These are phyloP conservation scores for Aphaenogaster ashmeadi DNA, from an alignment of 1,140 invertebrate genomes.

Conservation along the genomic window DNA sequence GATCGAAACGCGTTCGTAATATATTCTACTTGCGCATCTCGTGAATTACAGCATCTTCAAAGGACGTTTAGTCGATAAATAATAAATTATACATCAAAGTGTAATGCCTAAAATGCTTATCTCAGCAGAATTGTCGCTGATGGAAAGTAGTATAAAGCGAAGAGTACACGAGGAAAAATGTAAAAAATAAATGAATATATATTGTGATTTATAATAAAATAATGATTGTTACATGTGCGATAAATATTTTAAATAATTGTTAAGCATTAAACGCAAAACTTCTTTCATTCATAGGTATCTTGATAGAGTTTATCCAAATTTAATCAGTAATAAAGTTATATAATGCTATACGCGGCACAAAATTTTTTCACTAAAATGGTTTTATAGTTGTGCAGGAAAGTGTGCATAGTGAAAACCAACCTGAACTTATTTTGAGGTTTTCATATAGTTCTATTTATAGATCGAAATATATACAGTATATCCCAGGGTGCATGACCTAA, in stretches of 20 bases:
- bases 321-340: not conserved
- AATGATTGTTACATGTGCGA: not conserved
- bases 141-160: conserved; percentile 4
- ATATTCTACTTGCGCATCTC: not conserved
- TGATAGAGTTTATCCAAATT: not conserved
- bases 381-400: conserved; percentile 7
- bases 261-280: not conserved
- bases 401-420: not conserved
- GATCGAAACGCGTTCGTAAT: conserved; percentile 78
- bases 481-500: not conserved
- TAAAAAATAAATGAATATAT: conserved; percentile 50
- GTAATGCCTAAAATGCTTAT: conserved; percentile 21
- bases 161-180: conserved; percentile 3
- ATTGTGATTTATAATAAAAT: conserved; percentile 42
- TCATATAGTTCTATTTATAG: conserved; percentile 40
- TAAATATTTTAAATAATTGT: conserved; percentile 4
- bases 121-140: conserved; percentile 4
- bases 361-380: not conserved
- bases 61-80: conserved; percentile 68
- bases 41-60: not conserved
- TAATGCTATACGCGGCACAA: not conserved
- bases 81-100: conserved; percentile 62
- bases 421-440: conserved; percentile 22
- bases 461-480: conserved; percentile 52
- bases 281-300: not conserved